Percentiles rank a stretch among this genome's conserved stretches.
These are phyloP conservation scores for Drosophila monieri DNA, from an alignment of 2,888 invertebrate species.

Conservation along the genomic window DNA sequence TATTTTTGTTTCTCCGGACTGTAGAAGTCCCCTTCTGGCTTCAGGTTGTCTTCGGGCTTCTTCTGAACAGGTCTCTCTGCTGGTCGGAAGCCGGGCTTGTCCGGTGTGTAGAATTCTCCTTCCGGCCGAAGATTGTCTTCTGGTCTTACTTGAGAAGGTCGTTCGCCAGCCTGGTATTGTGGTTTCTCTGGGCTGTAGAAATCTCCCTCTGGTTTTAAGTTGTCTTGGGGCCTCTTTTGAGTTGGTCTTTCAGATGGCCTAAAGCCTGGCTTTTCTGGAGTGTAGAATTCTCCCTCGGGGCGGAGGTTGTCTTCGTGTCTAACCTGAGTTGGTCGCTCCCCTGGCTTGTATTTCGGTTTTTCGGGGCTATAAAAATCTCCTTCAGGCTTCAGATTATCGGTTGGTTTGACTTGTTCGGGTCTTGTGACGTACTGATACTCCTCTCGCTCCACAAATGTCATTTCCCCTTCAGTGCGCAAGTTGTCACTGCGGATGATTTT, in stretches of 20 bases:
- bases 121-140: slow-evolving; percentile 87
- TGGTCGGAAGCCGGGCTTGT: slow-evolving; percentile 80
- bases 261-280: slow-evolving; percentile 83
- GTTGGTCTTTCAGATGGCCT: slow-evolving; percentile 84
- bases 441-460: slow-evolving; percentile 84
- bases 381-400: slow-evolving; percentile 86
- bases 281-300: slow-evolving; percentile 32
- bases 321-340: slow-evolving; percentile 84
- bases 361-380: slow-evolving; percentile 85
- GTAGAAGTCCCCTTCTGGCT: slow-evolving; percentile 82
- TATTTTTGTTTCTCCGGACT: slow-evolving; percentile 84
- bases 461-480: slow-evolving; percentile 48
- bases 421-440: slow-evolving; percentile 82
- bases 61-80: slow-evolving; percentile 10
- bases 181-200: slow-evolving; percentile 84
- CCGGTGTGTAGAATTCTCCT: slow-evolving; percentile 84
- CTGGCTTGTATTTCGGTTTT: slow-evolving; percentile 82
- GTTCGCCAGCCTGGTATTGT: slow-evolving; percentile 84
- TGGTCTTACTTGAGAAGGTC: slow-evolving; percentile 85
- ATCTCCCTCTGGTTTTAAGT: slow-evolving; percentile 85
- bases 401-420: slow-evolving; percentile 82
- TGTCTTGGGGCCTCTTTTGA: slow-evolving; percentile 85
- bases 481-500: slow-evolving; percentile 86
- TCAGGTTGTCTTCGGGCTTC: slow-evolving; percentile 40
- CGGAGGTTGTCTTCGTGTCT: slow-evolving; percentile 83